Percentiles rank a stretch among this genome's conserved stretches.
Evolutionary conservation across 2,888 invertebrate genomes (phyloP).

Genomic region (Tortricodes alternella): DNA sequence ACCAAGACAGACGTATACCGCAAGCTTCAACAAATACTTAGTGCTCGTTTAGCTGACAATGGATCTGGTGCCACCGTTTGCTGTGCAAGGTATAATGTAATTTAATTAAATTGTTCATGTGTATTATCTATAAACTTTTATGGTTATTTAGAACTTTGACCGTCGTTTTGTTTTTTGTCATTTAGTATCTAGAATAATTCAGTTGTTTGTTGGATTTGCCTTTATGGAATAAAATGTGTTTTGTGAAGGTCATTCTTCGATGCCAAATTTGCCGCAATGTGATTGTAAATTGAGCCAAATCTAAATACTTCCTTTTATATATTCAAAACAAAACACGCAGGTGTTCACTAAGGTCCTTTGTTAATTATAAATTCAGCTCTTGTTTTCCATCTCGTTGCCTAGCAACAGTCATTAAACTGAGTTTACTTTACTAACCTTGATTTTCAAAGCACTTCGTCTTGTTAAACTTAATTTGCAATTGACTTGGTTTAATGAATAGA

Average conservation of each 20-base stretch:
- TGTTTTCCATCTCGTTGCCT: slow-evolving; percentile 4
- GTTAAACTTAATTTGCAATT: not conserved
- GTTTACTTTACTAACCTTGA: not conserved
- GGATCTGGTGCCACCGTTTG: slow-evolving; percentile 57
- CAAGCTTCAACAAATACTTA: not conserved
- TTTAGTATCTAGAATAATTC: not conserved
- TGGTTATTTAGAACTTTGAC: not conserved
- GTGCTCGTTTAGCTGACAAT: slow-evolving; percentile 40
- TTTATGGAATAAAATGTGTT: slow-evolving; percentile 14
- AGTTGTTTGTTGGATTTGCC: slow-evolving; percentile 8
- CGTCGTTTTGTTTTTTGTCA: not conserved
- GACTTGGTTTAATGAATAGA: too few species aligned
- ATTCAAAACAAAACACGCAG: too few species aligned
- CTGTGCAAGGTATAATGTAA: slow-evolving; percentile 55
- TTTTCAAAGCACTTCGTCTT: not conserved
- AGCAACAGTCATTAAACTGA: not conserved
- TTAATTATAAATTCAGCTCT: not conserved
- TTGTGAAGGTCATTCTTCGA: not conserved
- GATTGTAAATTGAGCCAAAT: too few species aligned
- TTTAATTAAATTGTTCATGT: not conserved
- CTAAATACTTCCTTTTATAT: too few species aligned
- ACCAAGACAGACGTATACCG: slow-evolving; percentile 32
- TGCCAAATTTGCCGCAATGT: too few species aligned
- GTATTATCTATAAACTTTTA: not conserved
- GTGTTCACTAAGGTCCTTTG: too few species aligned